Base-by-base conservation (phyloP, 2,113 vertebrate genomes). In the Lophius piscatorius region DNA sequence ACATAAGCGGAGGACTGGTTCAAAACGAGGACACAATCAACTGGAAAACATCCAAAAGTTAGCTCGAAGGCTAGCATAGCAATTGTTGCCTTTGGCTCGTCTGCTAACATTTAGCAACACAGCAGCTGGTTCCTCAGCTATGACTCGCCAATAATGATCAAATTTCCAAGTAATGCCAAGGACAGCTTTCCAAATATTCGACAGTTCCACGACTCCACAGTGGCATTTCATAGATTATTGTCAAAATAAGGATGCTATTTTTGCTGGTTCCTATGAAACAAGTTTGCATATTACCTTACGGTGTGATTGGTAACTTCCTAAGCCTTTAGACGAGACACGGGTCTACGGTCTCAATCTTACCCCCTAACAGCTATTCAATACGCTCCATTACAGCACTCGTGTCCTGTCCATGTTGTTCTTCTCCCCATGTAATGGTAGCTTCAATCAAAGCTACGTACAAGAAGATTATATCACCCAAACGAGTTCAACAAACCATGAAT, bases 41-140 rank as follows among this genome's bases (percentile, higher is more conserved):
- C 69, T 74, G 78, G 63, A 83, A 69, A 74, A 79, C 75, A 71
- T 79, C 51, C 57, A 80, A 51, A 85, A 85, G 78, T 85, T 84
- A 75, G 84, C 86, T 61, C 7, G 17, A 34, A 20, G 23, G 66
- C 66, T 82, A 75, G 35, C 24, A 13, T 68, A 78, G 80, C 78
- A 75, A 69, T 65, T 82, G 68, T 73, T 83, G 75, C 63, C 63
- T 29, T 9, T 54, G 13, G 59, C 36, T 55, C 2, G 58, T 33
- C 44, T 54, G 77, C 74, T 80, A 78, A 74, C 64, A 59, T 41
- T 56, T 18, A 47, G 56, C 28, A 65, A 49, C 49, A 59, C 34
- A 55, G 64, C 57, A 76, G 67, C 66, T 75, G 63, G 20, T 18
- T 20, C 64, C 57, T 72, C 16, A 36, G 63, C 64, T 78, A 62